Evolutionary conservation across 2,888 invertebrate species (phyloP), one percentile per base, ranked within the genome.

Genomic region (Thalpophila matura): DNA sequence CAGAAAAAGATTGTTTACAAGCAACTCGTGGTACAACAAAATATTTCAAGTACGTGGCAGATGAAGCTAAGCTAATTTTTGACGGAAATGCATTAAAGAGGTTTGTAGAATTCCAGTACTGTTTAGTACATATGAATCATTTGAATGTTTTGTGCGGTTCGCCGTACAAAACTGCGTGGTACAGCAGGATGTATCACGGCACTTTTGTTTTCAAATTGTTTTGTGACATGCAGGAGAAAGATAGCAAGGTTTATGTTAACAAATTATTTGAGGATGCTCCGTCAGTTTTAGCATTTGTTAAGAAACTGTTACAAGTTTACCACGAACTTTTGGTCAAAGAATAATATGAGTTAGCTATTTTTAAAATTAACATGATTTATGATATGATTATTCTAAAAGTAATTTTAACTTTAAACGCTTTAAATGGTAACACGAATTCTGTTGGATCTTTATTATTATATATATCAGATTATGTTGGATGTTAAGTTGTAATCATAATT

Each of bases 111-210:
- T 82, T 87, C 9, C 82, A 87, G 22, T 79, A 76, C 38, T 87
- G 87, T 50, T 55, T 89, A 1, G 16, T 69, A 4, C 79, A 85
- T 2, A 49, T 89, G 40, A 87, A 89, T 69, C 51, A 80, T 59
- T 74, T 89, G 50, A 89, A 89, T 37, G 66, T 27, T 4, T 38
- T 89, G 3, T 89, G 89, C 57, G 89, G 86, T 0, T 58, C 50
- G 2, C 71, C 83, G 0, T 86, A 70, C 54, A 26, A 51, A 40
- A 55, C 74, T 0, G 82, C 81, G 0, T 40, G 62, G 3, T 86
- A 84, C 43, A 76, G 75, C 16, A 81, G 64, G 49, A 70, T 79
- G 0, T 86, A 80, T 33, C 88, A 86, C 45, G 88, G 79, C 1
- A 85, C 84, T 0, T 83, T 88, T 54, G 69, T 85, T 1, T 86